Evolutionary conservation across 2,113 vertebrate genomes (phyloP).

Genomic region (Agelaius tricolor): DNA sequence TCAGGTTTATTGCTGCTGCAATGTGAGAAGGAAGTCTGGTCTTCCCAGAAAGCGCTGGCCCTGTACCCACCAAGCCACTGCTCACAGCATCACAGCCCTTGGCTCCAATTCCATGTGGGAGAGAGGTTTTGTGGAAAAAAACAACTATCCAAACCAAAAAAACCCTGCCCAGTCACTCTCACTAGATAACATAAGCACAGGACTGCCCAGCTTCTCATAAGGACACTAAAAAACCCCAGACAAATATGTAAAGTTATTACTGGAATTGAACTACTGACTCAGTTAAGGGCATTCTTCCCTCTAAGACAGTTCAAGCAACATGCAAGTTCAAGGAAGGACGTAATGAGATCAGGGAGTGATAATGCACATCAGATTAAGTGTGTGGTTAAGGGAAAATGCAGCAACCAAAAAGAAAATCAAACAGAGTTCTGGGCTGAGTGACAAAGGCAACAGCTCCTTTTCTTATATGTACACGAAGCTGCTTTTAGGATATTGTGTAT

Average conservation of each 20-base stretch:
- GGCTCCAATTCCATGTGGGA: background rate
- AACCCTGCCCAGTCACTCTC: background rate
- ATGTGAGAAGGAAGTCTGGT: background rate
- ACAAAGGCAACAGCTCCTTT: conserved; percentile 26
- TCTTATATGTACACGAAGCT: background rate
- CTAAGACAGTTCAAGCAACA: background rate
- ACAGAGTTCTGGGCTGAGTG: background rate
- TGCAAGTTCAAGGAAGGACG: background rate
- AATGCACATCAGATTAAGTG: conserved; percentile 26
- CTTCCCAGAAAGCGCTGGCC: rapidly evolving
- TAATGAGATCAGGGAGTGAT: conserved; percentile 35
- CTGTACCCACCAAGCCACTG: background rate
- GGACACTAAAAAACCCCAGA: background rate
- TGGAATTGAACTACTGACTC: background rate
- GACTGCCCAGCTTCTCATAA: background rate
- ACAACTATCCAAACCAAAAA: background rate
- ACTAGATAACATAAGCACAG: background rate
- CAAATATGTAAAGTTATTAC: background rate
- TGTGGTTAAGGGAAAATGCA: conserved; percentile 9
- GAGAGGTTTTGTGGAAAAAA: background rate
- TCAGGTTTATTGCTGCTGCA: background rate
- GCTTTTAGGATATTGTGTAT: background rate
- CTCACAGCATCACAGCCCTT: background rate
- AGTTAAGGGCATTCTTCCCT: background rate
- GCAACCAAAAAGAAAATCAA: conserved; percentile 6